A percentile compares a stretch with the other conserved stretches of the same genome.
These are phyloP conservation scores for Pimpla rufipes DNA, from an alignment of 2,888 invertebrate species.

Conservation along the genomic window DNA sequence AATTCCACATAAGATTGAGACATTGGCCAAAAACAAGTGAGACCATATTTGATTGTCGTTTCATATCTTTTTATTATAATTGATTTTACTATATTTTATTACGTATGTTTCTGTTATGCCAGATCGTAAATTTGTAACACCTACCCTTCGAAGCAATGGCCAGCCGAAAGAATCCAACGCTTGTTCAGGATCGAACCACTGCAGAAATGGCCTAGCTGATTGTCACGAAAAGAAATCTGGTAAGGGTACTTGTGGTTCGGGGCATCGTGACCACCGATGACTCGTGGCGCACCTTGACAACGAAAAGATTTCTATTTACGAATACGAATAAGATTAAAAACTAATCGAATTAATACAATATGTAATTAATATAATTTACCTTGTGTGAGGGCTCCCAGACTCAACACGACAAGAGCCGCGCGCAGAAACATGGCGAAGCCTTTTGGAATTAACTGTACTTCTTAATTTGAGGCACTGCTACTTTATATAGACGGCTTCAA, in stretches of 20 bases:
- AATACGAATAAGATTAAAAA: background rate
- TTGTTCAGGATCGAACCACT: conserved; percentile 62
- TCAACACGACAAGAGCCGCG: background rate
- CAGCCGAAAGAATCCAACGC: conserved; percentile 65
- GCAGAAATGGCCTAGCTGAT: conserved; percentile 42
- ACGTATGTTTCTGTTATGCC: no score
- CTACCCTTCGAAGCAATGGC: conserved; percentile 61
- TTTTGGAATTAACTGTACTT: background rate
- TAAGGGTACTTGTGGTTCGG: conserved; percentile 60
- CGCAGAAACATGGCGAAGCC: background rate
- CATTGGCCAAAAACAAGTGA: no score
- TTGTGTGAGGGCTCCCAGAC: background rate
- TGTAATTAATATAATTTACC: background rate
- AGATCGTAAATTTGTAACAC: background rate
- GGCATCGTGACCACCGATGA: conserved; percentile 63
- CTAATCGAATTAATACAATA: background rate
- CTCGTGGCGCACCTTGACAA: conserved; percentile 44
- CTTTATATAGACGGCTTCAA: background rate
- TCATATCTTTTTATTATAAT: no score
- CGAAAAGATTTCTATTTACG: no score
- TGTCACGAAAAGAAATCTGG: conserved; percentile 53
- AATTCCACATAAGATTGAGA: no score
- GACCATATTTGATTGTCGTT: no score
- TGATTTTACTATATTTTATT: no score
- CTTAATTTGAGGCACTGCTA: background rate